Evolutionary conservation across 2,113 vertebrate species (phyloP).

Genomic region (Vulpes ferrilata): DNA sequence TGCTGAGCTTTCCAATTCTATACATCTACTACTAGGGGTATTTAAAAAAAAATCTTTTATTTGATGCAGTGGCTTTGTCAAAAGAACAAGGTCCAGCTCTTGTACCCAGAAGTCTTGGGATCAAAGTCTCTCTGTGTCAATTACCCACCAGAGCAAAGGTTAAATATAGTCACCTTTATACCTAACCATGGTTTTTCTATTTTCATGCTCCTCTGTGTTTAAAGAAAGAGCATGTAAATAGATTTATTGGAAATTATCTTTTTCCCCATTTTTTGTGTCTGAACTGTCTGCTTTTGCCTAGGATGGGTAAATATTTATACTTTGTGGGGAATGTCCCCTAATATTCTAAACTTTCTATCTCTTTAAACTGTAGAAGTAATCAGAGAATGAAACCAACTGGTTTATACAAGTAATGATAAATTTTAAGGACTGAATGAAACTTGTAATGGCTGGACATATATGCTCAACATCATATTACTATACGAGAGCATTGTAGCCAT

Average conservation of each 20-base stretch:
- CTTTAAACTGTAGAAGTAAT: conserved; percentile 19
- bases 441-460: background rate
- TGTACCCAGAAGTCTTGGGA: background rate
- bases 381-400: background rate
- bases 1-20: background rate
- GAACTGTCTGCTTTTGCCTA: background rate
- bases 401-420: background rate
- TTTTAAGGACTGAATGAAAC: background rate
- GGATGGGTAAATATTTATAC: background rate
- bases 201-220: background rate
- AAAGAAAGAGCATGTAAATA: background rate
- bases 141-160: background rate
- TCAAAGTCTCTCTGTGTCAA: background rate
- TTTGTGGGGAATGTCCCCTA: background rate
- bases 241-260: background rate
- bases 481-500: background rate
- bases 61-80: background rate
- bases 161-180: background rate
- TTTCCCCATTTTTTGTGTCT: background rate
- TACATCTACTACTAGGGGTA: background rate
- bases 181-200: background rate
- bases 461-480: background rate
- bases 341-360: background rate
- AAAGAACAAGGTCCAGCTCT: background rate
- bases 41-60: background rate